A percentile compares a stretch with the other conserved stretches of the same genome.
Conservation (phyloP, 2,113 vertebrate genomes). For the Oncorhynchus gorbuscha region DNA sequence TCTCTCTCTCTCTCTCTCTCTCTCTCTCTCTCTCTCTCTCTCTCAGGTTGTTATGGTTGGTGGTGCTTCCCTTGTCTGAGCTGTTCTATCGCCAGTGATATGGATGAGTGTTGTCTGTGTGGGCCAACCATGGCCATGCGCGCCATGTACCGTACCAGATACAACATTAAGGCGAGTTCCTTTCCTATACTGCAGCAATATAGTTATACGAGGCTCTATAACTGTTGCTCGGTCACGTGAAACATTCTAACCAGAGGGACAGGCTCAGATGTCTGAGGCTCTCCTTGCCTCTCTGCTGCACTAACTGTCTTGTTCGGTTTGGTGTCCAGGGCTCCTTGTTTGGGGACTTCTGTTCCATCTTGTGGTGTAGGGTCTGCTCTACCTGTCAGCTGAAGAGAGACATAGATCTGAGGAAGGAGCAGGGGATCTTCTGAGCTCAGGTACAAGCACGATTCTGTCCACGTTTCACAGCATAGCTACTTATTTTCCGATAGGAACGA, state of each 20-base stretch:
- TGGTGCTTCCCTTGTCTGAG: constrained; percentile 70
- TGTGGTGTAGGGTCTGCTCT: constrained; percentile 39
- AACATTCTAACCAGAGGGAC: too few species aligned
- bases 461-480: too few species aligned
- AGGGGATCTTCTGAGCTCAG: constrained; percentile 63
- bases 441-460: neutral
- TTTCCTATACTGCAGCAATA: neutral
- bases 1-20: neutral
- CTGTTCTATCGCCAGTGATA: constrained; percentile 73
- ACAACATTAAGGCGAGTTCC: constrained; percentile 76
- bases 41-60: constrained; percentile 68
- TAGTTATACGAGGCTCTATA: neutral
- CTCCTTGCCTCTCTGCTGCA: neutral
- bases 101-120: constrained; percentile 82
- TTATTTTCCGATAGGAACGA: too few species aligned
- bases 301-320: neutral
- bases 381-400: constrained; percentile 75
- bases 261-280: neutral
- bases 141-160: constrained; percentile 81
- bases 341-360: constrained; percentile 2
- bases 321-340: constrained; percentile 67
- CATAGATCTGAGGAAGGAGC: constrained; percentile 66
- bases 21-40: neutral
- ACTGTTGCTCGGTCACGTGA: neutral
- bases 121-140: constrained; percentile 72